These are phyloP conservation scores for Aethina tumida DNA, from an alignment of 1,140 invertebrate genomes.

Conservation along the genomic window DNA sequence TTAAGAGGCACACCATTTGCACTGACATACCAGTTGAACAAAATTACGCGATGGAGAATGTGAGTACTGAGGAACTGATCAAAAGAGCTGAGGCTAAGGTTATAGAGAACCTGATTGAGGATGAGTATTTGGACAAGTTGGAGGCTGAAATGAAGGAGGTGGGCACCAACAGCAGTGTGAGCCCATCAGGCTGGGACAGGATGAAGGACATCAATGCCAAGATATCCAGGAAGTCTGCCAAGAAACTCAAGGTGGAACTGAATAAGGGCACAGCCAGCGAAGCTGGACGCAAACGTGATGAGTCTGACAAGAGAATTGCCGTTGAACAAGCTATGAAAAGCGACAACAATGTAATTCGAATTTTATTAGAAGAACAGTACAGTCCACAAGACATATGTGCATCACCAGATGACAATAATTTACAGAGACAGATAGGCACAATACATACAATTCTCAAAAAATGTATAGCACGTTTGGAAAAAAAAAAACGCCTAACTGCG, in stretches of 20 bases:
- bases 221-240: conserved; percentile 10
- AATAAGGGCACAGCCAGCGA: conserved; percentile 8
- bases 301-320: neutral
- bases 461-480: too few species aligned
- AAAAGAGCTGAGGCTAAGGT: conserved; percentile 12
- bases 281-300: conserved; percentile 1
- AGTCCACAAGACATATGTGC: too few species aligned
- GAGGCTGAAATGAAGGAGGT: conserved; percentile 13
- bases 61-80: conserved; percentile 7
- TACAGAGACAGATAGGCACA: too few species aligned
- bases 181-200: conserved; percentile 18
- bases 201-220: conserved; percentile 16
- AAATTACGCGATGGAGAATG: conserved; percentile 10
- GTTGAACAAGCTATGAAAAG: neutral
- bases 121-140: conserved; percentile 20
- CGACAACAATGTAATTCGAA: neutral
- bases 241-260: conserved; percentile 10
- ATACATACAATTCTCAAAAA: too few species aligned
- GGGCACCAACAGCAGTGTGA: conserved; percentile 4
- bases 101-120: conserved; percentile 17
- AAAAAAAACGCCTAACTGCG: too few species aligned
- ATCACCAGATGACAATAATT: too few species aligned
- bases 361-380: neutral
- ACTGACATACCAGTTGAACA: conserved; percentile 3
- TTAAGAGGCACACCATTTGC: conserved; percentile 4